Evolutionary conservation across 1,140 invertebrate genomes (phyloP), one percentile per base, ranked within the genome.

Genomic region (Antheraea pernyi): DNA sequence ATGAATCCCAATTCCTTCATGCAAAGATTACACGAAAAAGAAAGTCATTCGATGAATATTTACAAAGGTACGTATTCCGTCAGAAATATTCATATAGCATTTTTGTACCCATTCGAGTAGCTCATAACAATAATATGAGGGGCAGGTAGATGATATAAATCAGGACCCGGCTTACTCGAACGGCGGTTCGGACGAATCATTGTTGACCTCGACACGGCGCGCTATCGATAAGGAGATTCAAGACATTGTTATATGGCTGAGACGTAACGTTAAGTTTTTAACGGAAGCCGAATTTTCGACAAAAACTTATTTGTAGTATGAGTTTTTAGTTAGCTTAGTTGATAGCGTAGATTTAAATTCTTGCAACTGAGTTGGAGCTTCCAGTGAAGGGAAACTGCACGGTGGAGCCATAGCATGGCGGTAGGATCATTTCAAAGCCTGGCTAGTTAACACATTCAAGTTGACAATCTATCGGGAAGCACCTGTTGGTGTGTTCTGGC

Each of bases 41-140:
- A 13, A n/a, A 53, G 16, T 16, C 46, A n/a, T 16, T 16, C 16
- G 46, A 16, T n/a, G 9, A 16, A 53, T 53, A 53, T 53, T 53
- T 53, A 53, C 16, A 53, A 53, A 53, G 13, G 46, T 53, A 53
- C 46, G 6, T 53, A 53, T 53, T 53, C 5, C 46, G 13, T 53
- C 46, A n/a, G 13, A 53, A 53, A 53, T 53, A 53, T 53, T 53
- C 46, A 53, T 53, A 53, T 53, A 16, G 16, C 46, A 53, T 53
- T 53, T 53, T 53, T 53, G 46, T 61, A 61, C 10, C 60, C 19
- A 61, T 61, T 61, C 30, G 60, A 36, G 60, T 19, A 30, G 19
- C 60, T 61, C 60, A 61, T 61, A 0, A 61, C 30, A 61, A 30
- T 61, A 61, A 61, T 61, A 61, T 36, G 60, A 30, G 30, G 60